phyloP scores from a whole-genome alignment of 2,888 invertebrate genomes.

The Diachrysia chrysitis region DNA sequence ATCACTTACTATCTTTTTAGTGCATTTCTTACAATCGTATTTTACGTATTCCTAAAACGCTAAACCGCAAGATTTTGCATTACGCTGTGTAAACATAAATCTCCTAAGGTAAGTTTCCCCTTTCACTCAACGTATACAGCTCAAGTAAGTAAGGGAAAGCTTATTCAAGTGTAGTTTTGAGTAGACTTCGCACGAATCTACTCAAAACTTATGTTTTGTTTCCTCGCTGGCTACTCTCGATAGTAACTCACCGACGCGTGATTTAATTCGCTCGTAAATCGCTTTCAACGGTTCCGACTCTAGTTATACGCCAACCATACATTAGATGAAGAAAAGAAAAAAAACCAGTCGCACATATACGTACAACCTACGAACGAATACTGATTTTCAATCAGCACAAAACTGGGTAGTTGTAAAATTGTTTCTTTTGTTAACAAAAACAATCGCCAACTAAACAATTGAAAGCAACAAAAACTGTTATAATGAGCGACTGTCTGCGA shows the following conservation, averaged over 20 bases:
- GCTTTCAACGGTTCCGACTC: background rate
- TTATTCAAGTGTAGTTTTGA: background rate
- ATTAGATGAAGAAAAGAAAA: background rate
- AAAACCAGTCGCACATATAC: background rate
- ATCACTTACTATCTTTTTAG: no score
- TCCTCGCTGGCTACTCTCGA: background rate
- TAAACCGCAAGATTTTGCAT: background rate
- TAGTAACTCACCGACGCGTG: constrained; percentile 10
- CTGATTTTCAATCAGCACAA: constrained; percentile 24
- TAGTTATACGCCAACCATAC: background rate
- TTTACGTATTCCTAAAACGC: no score
- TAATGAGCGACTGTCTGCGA: constrained; percentile 41
- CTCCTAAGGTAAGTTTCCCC: background rate
- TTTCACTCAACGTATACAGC: background rate
- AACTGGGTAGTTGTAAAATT: constrained; percentile 9
- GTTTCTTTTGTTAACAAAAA: constrained; percentile 26
- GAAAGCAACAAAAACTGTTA: constrained; percentile 50
- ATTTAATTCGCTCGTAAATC: constrained; percentile 22
- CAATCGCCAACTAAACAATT: constrained; percentile 46
- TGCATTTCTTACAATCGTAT: no score
- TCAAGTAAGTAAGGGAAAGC: background rate
- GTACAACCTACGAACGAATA: background rate
- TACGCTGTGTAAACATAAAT: background rate
- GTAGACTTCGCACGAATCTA: background rate
- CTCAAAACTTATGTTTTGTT: constrained; percentile 1